Percentiles rank a stretch among this genome's conserved stretches.
phyloP scores from a whole-genome alignment of 1,140 invertebrate genomes.

The Tribolium castaneum region DNA sequence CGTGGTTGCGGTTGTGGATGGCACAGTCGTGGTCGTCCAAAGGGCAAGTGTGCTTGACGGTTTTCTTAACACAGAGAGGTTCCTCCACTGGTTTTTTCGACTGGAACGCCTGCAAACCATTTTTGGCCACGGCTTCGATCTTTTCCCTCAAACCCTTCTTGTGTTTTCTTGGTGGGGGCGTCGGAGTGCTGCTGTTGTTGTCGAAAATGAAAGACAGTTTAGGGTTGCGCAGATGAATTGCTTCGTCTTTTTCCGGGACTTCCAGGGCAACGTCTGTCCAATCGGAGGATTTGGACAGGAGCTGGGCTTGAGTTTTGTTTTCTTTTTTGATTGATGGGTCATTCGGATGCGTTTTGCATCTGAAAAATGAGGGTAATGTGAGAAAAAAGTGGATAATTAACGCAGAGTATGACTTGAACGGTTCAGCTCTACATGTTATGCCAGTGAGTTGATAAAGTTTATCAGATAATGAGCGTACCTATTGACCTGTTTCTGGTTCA shows the following conservation, averaged over 20 bases:
- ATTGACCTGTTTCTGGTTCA: slow-evolving; percentile 57
- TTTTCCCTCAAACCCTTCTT: slow-evolving; percentile 57
- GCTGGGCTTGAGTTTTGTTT: slow-evolving; percentile 51
- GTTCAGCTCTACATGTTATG: slow-evolving; percentile 15
- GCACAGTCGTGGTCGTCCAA: slow-evolving; percentile 52
- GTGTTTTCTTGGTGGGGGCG: slow-evolving; percentile 60
- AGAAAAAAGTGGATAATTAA: slow-evolving; percentile 6
- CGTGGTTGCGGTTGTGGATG: slow-evolving; percentile 54
- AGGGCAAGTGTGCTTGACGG: slow-evolving; percentile 58
- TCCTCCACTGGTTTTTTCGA: slow-evolving; percentile 58
- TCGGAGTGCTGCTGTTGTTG: slow-evolving; percentile 59
- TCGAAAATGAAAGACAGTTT: slow-evolving; percentile 63
- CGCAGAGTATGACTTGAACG: background rate
- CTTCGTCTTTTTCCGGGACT: slow-evolving; percentile 62
- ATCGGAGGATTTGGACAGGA: slow-evolving; percentile 64
- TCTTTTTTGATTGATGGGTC: slow-evolving; percentile 43
- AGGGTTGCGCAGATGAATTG: slow-evolving; percentile 61
- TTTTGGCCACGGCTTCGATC: slow-evolving; percentile 59
- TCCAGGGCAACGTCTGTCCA: slow-evolving; percentile 70
- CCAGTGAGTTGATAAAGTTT: slow-evolving; percentile 7
- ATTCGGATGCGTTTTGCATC: slow-evolving; percentile 48
- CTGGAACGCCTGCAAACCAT: slow-evolving; percentile 58
- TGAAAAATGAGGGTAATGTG: slow-evolving; percentile 44
- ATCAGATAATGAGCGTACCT: slow-evolving; percentile 49
- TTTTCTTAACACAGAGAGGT: slow-evolving; percentile 59